phyloP scores from a whole-genome alignment of 2,888 invertebrate genomes.

The Alloplasta piceator region DNA sequence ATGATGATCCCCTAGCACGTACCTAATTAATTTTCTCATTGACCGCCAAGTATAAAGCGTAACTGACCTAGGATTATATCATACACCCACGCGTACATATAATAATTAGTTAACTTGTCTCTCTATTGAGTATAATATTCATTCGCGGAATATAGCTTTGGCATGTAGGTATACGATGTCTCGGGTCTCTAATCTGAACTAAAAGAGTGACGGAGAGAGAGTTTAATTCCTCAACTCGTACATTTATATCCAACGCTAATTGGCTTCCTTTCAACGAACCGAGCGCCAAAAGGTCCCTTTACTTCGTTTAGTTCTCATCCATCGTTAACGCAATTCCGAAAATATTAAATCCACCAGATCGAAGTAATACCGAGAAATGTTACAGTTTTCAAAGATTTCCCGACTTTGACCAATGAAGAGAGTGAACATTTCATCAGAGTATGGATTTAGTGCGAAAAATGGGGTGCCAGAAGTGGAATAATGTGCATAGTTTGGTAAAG shows the following conservation, averaged over 20 bases:
- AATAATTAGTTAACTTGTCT: neutral
- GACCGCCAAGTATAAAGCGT: slow-evolving; percentile 68
- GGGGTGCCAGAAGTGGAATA: no score
- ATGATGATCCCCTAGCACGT: slow-evolving; percentile 64
- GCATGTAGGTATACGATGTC: slow-evolving; percentile 19
- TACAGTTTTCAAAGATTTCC: neutral
- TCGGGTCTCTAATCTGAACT: slow-evolving; percentile 49
- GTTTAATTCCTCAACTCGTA: slow-evolving; percentile 48
- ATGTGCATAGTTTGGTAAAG: no score
- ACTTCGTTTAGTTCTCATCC: slow-evolving; percentile 35
- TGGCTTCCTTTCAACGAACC: slow-evolving; percentile 56
- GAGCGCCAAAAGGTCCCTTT: slow-evolving; percentile 20
- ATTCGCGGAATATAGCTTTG: neutral
- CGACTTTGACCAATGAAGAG: neutral
- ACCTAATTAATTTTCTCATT: slow-evolving; percentile 69
- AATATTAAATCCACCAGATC: slow-evolving; percentile 37
- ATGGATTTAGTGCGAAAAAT: neutral
- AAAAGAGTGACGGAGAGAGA: slow-evolving; percentile 14
- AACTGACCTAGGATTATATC: slow-evolving; percentile 54
- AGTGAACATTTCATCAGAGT: neutral
- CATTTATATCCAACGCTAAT: slow-evolving; percentile 52
- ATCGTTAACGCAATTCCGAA: slow-evolving; percentile 51
- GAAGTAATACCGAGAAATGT: slow-evolving; percentile 20
- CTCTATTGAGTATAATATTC: neutral
- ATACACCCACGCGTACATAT: neutral